Evolutionary conservation across 1,140 invertebrate genomes (phyloP), one percentile per base, ranked within the genome.

Genomic region (Argopecten irradians): DNA sequence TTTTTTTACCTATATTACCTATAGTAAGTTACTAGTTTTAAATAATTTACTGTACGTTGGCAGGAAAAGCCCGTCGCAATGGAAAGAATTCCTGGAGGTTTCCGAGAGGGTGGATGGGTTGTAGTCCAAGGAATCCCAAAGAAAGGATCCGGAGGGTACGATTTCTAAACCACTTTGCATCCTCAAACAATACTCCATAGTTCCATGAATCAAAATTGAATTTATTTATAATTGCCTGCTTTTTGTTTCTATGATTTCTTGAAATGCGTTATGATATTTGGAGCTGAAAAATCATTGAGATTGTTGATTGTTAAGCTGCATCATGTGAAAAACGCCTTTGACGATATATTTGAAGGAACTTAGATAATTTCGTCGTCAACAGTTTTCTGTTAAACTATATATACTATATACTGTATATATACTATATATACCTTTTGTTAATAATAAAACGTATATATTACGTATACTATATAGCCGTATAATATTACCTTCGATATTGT

Each of bases 81-180:
- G 28, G 92, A 93, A 46, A 88, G 85, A 34, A 83, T 93, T 33
- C 93, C 93, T 19, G 89, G 91, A 33, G 46, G 33, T 35, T 83
- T 93, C 19, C 83, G 90, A 84, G 55, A 88, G 19, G 91, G 91
- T 16, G 86, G 91, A 32, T 93, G 93, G 93, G 82, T 94, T 43
- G 84, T 91, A 16, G 46, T 93, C 22, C 89, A 89, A 39, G 92
- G 91, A 39, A 91, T 91, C 5, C 91, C 92, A 34, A 92, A 93
- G 85, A 93, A 93, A 86, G 89, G 92, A 43, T 89, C 90, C 32
- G 90, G 92, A 86, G 91, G 92, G 92, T 92, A 88, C 71, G 88
- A 13, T 19, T 36, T 13, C 14, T 34, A 34, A 36, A 35, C n/a
- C n/a, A n/a, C n/a, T n/a, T n/a, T n/a, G n/a, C n/a, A n/a, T n/a